Percentiles rank a stretch among this genome's conserved stretches.
Conservation (phyloP, 2,797 vertebrate species). For the Tachyglossus aculeatus region DNA sequence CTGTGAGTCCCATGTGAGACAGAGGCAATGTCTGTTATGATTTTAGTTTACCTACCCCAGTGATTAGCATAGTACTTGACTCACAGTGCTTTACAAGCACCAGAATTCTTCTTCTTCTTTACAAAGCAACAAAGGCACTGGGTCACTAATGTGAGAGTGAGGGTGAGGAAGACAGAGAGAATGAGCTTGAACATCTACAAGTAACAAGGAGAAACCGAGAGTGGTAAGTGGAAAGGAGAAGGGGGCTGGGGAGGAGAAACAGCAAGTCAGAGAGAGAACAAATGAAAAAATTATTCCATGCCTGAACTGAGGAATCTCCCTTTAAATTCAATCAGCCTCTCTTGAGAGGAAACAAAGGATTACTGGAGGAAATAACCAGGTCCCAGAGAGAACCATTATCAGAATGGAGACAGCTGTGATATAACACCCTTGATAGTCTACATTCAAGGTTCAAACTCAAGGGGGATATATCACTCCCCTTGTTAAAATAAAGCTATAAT, state of each 20-base stretch:
- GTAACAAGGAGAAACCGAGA: neutral
- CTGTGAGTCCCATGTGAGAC: too few relatives aligned
- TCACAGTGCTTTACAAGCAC: too few relatives aligned
- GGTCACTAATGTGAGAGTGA: neutral
- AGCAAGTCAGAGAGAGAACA: neutral
- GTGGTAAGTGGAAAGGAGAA: conserved; percentile 7
- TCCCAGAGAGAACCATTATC: conserved; percentile 52
- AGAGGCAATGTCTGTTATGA: too few relatives aligned
- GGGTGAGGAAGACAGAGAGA: neutral
- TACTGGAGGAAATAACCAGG: conserved; percentile 44
- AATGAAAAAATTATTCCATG: conserved; percentile 5
- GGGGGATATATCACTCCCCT: conserved; percentile 32
- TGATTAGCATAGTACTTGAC: too few relatives aligned
- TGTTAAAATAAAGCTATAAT: conserved; percentile 64
- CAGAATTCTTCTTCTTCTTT: neutral
- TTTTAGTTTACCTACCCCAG: too few relatives aligned
- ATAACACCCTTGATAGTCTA: conserved; percentile 23
- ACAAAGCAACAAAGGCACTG: neutral
- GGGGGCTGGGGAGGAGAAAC: neutral
- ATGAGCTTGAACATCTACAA: neutral
- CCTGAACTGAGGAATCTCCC: conserved; percentile 33
- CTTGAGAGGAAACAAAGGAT: conserved; percentile 50
- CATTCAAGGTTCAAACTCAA: conserved; percentile 42
- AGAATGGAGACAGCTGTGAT: conserved; percentile 49
- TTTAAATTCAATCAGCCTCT: conserved; percentile 38